Evolutionary conservation across 2,797 vertebrate genomes (phyloP), one percentile per base, ranked within the genome.

Genomic region (Sphaeramia orbicularis): DNA sequence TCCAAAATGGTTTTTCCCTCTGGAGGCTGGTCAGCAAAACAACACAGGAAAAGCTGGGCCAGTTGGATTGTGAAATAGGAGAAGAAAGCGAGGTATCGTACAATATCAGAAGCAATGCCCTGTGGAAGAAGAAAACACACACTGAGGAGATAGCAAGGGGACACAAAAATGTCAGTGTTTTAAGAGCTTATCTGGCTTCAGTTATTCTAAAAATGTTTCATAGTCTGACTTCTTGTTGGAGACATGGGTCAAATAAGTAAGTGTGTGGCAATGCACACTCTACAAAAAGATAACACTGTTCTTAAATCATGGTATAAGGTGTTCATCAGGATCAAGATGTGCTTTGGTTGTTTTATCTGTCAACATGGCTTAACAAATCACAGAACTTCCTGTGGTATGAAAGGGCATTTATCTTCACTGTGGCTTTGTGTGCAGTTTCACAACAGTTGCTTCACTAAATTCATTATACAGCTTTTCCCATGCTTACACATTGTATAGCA

Each of bases 31-130:
- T 99, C 97, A 18, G 93, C 93, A 57, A 97, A 94, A 89, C 96
- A 97, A 84, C 95, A 96, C 41, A 98, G 86, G 69, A 95, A 90
- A 6, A 98, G 93, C 78, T 98, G 94, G 10, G 86, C 93, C 78
- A 94, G 73, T 62, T 96, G 95, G 78, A 98, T 92, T 14, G 77
- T 83, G 76, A 94, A 92, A 77, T 95, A 95, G 48, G 96, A 90
- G 85, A 95, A 97, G 74, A 96, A 94, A 36, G 94, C 90, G 62
- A 96, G 45, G 36, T 96, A 95, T 48, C 66, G 89, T 36, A 96
- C 94, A 1, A 82, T 86, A 56, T 96, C 94, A 0, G 92, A 90
- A 49, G 83, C 76, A 48, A 97, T 94, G 44, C 91, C 96, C 97
- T 98, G 89, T 1, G 36, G 74, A 84, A 71, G 19, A 43, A 81